phyloP scores from a whole-genome alignment of 2,113 vertebrate species.

The Vidua macroura region DNA sequence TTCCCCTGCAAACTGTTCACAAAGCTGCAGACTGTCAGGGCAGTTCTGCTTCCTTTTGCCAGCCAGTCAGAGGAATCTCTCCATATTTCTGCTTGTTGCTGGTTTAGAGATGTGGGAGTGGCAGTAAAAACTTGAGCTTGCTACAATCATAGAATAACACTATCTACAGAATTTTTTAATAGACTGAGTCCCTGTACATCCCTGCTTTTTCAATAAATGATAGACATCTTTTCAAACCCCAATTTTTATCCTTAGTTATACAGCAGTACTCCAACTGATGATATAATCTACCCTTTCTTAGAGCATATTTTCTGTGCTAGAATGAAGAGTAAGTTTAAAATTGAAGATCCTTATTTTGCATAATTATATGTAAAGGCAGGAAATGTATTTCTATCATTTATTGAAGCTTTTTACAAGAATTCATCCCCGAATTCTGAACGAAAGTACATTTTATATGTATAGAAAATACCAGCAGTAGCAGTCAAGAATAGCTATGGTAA shows the following conservation, averaged over 20 bases:
- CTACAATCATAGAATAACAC: neutral
- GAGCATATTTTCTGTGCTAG: conserved; percentile 11
- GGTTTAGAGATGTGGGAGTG: conserved; percentile 7
- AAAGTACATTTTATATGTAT: conserved; percentile 52
- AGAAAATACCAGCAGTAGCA: conserved; percentile 48
- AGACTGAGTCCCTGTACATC: neutral
- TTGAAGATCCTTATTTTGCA: conserved; percentile 51
- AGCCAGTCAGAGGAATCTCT: neutral
- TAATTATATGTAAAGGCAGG: conserved; percentile 46
- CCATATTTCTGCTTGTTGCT: neutral
- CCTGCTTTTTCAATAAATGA: conserved; percentile 43
- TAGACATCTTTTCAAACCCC: conserved; percentile 46
- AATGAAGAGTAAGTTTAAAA: conserved; percentile 40
- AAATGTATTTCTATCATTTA: conserved; percentile 51
- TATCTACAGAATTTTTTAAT: conserved; percentile 42
- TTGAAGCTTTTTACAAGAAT: conserved; percentile 27
- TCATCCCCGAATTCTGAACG: conserved; percentile 7
- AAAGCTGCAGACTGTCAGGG: neutral
- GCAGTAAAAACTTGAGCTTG: neutral
- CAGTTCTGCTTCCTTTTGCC: neutral
- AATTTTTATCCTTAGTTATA: conserved; percentile 22
- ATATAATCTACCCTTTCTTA: conserved; percentile 25
- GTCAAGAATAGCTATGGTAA: conserved; percentile 53
- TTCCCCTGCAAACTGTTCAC: neutral
- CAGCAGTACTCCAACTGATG: neutral